Evolutionary conservation across 2,888 invertebrate species (phyloP), one percentile per base, ranked within the genome.

Genomic region (Endotricha flammealis): DNA sequence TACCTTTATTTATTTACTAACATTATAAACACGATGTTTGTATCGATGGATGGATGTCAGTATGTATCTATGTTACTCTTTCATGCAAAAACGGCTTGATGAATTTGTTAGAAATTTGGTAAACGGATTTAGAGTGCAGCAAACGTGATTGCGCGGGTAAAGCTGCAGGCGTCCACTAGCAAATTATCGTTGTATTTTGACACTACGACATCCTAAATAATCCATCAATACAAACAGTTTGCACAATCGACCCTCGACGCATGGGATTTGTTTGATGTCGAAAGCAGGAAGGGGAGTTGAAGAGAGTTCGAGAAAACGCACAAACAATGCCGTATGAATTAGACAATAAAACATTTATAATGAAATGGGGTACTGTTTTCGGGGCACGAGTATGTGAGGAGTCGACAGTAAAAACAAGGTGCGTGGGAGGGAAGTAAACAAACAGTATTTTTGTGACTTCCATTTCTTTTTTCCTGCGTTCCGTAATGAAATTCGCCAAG

Each of bases 331-430:
- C 38, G 35, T 37, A 29, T 38, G 34, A 38, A 46, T 40, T 35
- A 34, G 34, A 36, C 37, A 32, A 47, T 44, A 31, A 47, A 47
- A 47, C 44, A 44, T 47, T 42, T 40, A 44, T 29, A 34, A 29
- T 44, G 42, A 47, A 47, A 40, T 29, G 36, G 35, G 42, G 37
- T 28, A 36, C 33, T 41, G 38, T 39, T 39, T 39, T 38, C 39
- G 30, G 39, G 32, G 31, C 32, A 39, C 42, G 44, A 20, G 34
- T 23, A 13, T 22, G 40, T 38, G 41, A 34, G 33, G 31, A 39
- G 41, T 39, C 12, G 31, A 23, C 30, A 14, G 28, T 16, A 27
- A 35, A 44, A 41, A 44, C 35, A 41, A 39, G 30, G 25, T 39
- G 8, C 24, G 29, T 30, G 24, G 27, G 29, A 35, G 30, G 38